A percentile compares a stretch with the other conserved stretches of the same genome.
Conservation (phyloP, 1,140 invertebrate genomes). For the Papilio polyxenes region DNA sequence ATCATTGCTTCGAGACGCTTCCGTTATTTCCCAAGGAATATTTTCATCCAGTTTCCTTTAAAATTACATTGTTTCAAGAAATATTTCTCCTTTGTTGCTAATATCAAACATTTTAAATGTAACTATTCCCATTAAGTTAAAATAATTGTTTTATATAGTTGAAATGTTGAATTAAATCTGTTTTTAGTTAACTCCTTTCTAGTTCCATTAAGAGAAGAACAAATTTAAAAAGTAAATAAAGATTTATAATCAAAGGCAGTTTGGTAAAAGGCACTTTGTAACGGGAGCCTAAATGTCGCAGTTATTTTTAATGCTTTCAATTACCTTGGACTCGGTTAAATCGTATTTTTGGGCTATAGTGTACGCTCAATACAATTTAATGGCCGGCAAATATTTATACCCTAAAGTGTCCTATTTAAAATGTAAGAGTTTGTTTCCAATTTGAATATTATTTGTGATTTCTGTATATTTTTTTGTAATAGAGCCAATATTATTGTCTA, state of each 20-base stretch:
- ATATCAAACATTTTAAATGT: neutral
- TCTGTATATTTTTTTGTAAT: neutral
- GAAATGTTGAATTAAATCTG: neutral
- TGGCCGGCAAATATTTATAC: neutral
- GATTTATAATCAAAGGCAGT: neutral
- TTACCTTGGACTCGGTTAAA: slow-evolving; percentile 8
- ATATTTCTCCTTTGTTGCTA: neutral
- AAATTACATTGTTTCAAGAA: neutral
- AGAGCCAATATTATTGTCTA: neutral
- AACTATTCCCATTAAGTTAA: neutral
- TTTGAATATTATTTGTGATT: neutral
- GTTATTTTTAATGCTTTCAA: slow-evolving; percentile 26
- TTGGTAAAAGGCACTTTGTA: slow-evolving; percentile 3
- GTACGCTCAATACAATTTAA: slow-evolving; percentile 13
- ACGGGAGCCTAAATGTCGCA: neutral
- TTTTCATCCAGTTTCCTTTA: neutral
- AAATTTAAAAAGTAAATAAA: slow-evolving; percentile 15
- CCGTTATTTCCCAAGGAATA: neutral
- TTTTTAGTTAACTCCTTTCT: neutral
- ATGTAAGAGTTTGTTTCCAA: no score
- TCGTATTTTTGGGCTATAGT: slow-evolving; percentile 9
- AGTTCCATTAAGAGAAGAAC: neutral
- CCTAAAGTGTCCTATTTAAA: neutral
- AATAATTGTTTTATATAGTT: no score
- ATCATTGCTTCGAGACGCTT: neutral